Conservation (phyloP, 2,113 vertebrate genomes). For the Serilophus lunatus region DNA sequence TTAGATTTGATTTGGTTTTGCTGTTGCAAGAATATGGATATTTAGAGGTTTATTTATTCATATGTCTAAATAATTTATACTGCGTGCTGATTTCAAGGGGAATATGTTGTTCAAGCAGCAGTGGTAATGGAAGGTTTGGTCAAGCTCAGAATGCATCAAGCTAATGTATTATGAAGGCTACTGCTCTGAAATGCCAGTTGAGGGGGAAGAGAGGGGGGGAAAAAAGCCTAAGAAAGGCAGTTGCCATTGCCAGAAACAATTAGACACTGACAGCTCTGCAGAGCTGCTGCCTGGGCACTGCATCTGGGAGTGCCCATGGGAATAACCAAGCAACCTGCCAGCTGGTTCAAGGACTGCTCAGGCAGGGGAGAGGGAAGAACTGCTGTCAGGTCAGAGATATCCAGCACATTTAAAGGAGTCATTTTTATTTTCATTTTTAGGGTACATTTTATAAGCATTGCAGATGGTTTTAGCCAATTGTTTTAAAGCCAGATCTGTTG, state of each 20-base stretch:
- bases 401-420: background rate
- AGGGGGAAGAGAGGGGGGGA: background rate
- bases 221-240: background rate
- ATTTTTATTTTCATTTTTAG: no score
- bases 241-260: background rate
- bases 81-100: background rate
- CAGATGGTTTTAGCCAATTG: background rate
- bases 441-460: background rate
- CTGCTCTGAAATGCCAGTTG: background rate
- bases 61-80: background rate
- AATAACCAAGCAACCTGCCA: background rate
- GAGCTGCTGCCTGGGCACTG: background rate
- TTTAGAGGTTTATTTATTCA: background rate
- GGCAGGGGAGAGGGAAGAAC: background rate
- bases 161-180: slow-evolving; percentile 10
- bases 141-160: background rate
- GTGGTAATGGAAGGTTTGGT: background rate
- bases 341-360: background rate
- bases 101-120: background rate
- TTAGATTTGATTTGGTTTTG: background rate
- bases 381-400: background rate
- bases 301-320: background rate
- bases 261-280: background rate
- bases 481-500: background rate
- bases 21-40: background rate